Evolutionary conservation across 1,140 invertebrate species (phyloP), one percentile per base, ranked within the genome.

Genomic region (Diprion similis): DNA sequence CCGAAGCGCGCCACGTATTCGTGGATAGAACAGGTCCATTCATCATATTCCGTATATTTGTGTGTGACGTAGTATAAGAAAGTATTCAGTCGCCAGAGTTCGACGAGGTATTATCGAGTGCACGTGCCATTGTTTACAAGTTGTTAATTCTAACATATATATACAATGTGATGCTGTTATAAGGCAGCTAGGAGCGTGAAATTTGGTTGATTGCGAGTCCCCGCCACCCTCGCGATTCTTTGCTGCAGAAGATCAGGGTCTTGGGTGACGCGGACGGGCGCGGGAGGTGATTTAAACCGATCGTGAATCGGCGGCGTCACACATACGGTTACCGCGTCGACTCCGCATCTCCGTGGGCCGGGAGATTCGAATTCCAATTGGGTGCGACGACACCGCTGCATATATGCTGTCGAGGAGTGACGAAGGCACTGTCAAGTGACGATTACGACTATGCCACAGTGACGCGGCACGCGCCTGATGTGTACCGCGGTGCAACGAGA

Each of bases 241-340:
- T 59, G 51, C n/a, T 9, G n/a, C 51, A 17, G 51, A 37, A 37
- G 24, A 1, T 37, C 2, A 59, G n/a, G 4, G 51, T 59, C 51
- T 59, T 9, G 6, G 51, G 51, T 59, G 51, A 59, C 51, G 51
- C 51, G 51, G 51, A 8, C 7, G n/a, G 51, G 9, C 51, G 51
- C 51, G 51, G 51, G 51, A 59, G n/a, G 51, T 17, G 51, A 59
- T 59, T 10, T 17, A 59, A 59, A 59, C n/a, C n/a, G 51, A 59
- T 59, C 51, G 51, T 59, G 51, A 15, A 59, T 59, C 51, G 51
- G 51, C 51, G 11, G 51, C 51, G 51, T 59, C 51, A 59, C 51
- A 59, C 51, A 59, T 17, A 59, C 51, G 51, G 51, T 17, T 17
- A 59, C 51, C 51, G 51, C 51, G 51, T 59, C n/a, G 51, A 37